Evolutionary conservation across 2,888 invertebrate species (phyloP), one percentile per base, ranked within the genome.

Genomic region (Andrena haemorrhoa): DNA sequence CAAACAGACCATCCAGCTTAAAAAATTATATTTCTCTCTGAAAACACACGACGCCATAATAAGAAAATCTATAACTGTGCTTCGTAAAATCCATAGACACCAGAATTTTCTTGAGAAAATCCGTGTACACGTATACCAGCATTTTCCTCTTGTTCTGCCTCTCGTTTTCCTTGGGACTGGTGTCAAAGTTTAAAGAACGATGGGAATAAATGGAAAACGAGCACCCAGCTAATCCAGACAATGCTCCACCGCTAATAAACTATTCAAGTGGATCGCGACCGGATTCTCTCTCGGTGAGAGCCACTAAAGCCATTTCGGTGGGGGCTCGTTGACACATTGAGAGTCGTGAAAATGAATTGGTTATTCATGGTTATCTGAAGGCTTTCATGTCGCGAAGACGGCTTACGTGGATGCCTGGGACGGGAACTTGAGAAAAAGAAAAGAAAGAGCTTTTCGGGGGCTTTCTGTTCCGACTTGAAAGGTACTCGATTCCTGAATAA

Each of bases 341-440:
- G 56, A 26, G 53, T 29, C 66, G 26, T 23, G 64, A 33, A 75
- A 82, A 75, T 75, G 47, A 81, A 83, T 83, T 77, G 66, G 74
- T 83, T 82, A 83, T 83, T 83, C 83, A 83, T 83, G 83, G 23
- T 71, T 71, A 65, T 82, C 77, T 56, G 53, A 53, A n/a, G 33
- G 66, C 83, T 74, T 82, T 70, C 61, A 51, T 16, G 66, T 49
- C 35, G 41, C 64, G 23, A 26, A 66, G 73, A 16, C 65, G 41
- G 56, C 51, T 74, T 74, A 74, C 26, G 33, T 5, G 60, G n/a
- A 66, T 75, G 20, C 53, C 7, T 10, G 69, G 26, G 3, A 60
- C 35, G 33, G n/a, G 33, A 47, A 41, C 16, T 12, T 10, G 23
- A n/a, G 58, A 41, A 63, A 66, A 71, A 66, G 75, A 81, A 49